Percentiles rank a stretch among this genome's conserved stretches.
Conservation (phyloP, 37 sponge, comb jelly and placozoan species). For the Chondrosia reniformis region DNA sequence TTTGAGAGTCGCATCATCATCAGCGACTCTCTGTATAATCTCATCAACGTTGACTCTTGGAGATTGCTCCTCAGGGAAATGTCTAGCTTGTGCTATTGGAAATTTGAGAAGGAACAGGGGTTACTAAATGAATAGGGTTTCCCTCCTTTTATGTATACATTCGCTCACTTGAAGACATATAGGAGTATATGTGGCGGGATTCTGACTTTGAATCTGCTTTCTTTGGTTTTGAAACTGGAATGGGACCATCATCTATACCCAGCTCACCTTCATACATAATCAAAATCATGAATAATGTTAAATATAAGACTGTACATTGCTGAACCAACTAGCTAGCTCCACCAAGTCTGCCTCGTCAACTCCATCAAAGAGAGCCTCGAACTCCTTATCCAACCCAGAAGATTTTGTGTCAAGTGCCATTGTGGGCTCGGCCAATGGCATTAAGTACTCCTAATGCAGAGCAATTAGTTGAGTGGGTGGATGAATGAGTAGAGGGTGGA, state of each 20-base stretch:
- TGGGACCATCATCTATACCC: neutral
- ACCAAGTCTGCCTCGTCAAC: slow-evolving; percentile 19
- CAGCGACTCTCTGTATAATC: neutral
- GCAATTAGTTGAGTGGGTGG: too few species aligned
- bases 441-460: neutral
- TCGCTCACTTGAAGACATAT: too few species aligned
- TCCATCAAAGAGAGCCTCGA: slow-evolving; percentile 17
- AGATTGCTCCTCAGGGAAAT: neutral
- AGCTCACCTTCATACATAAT: neutral
- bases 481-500: too few species aligned
- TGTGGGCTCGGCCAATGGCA: neutral
- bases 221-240: too few species aligned
- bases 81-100: neutral
- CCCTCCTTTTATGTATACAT: too few species aligned
- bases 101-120: neutral
- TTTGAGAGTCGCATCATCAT: neutral
- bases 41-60: neutral
- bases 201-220: too few species aligned
- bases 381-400: slow-evolving; percentile 4
- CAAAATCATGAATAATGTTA: too few species aligned
- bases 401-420: neutral
- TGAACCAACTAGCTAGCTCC: slow-evolving; percentile 16
- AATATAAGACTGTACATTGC: neutral
- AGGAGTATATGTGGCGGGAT: too few species aligned
- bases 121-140: too few species aligned